These are phyloP conservation scores for Lepidotrigona ventralis DNA, from an alignment of 1,140 invertebrate species.

Conservation along the genomic window DNA sequence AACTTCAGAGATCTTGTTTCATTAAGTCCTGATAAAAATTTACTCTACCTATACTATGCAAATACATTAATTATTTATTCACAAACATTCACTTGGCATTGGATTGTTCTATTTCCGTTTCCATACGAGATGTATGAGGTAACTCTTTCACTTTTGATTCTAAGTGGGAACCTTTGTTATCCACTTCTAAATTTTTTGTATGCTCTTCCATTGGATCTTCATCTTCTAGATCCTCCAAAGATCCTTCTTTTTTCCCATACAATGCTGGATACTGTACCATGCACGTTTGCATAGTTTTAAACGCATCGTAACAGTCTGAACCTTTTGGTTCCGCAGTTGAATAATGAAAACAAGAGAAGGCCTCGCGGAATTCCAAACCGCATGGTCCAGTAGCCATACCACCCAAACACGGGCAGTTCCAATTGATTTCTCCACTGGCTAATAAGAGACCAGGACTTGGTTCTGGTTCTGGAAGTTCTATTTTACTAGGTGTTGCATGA, in stretches of 20 bases:
- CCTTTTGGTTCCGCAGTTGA: slow-evolving; percentile 89
- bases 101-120: slow-evolving; percentile 51
- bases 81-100: slow-evolving; percentile 35
- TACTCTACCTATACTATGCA: background rate
- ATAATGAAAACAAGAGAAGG: slow-evolving; percentile 97
- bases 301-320: slow-evolving; percentile 94
- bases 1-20: slow-evolving; percentile 23
- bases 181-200: slow-evolving; percentile 6
- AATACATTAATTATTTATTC: slow-evolving; percentile 5
- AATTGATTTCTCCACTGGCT: slow-evolving; percentile 95
- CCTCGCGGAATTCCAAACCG: slow-evolving; percentile 94
- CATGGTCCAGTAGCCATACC: slow-evolving; percentile 98
- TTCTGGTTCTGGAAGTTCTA: slow-evolving; percentile 87
- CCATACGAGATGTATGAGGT: slow-evolving; percentile 24
- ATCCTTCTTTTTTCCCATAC: slow-evolving; percentile 84
- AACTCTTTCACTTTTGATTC: slow-evolving; percentile 28
- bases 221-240: slow-evolving; percentile 72
- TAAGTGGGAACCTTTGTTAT: background rate
- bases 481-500: slow-evolving; percentile 85
- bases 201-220: background rate
- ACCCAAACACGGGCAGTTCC: slow-evolving; percentile 97
- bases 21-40: slow-evolving; percentile 41
- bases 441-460: slow-evolving; percentile 90
- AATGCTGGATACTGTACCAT: slow-evolving; percentile 93
- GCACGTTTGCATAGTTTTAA: slow-evolving; percentile 95